Evolutionary conservation across 2,113 vertebrate genomes (phyloP), one percentile per base, ranked within the genome.

Genomic region (Paedocypris sp.): DNA sequence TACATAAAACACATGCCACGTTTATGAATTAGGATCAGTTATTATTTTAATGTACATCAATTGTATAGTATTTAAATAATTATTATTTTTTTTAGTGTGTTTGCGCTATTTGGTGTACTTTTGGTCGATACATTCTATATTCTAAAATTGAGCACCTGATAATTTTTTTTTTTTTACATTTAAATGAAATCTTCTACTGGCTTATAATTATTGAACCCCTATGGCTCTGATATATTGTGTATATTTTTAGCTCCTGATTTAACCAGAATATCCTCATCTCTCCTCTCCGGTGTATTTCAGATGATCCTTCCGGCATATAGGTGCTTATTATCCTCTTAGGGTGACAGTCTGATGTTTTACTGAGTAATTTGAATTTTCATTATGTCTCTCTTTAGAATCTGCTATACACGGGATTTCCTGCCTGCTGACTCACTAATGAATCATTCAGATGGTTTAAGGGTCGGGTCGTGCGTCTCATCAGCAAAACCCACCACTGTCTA

Each of bases 351-450:
- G 19, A 16, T 39, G n/a, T n/a, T 15, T 62, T 22, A 16, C 47
- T 22, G n/a, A 15, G 16, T 29, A 15, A 4, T 38, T 15, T 43
- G 7, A 22, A 42, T 23, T 32, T 18, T 39, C 38, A 46, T 31
- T 46, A 50, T n/a, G 46, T 42, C 23, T 39, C 11, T 3, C 13
- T 31, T 23, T 11, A 46, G 52, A 47, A 52, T 36, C 52, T 61
- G 35, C 32, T 25, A n/a, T 31, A 47, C 18, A 43, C 57, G 47
- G 42, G 57, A 60, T 56, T 29, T 39, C 51, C 38, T 16, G 13
- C 11, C 4, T 26, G 52, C 64, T 51, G 66, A 51, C 18, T 38
- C 32, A 31, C 12, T 58, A 49, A 50, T 58, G 22, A 51, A 26
- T 32, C 59, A 19, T 45, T 54, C 19, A 49, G 16, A 39, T 38